Evolutionary conservation across 2,888 invertebrate species (phyloP), one percentile per base, ranked within the genome.

Genomic region (Clistopyga incitator): DNA sequence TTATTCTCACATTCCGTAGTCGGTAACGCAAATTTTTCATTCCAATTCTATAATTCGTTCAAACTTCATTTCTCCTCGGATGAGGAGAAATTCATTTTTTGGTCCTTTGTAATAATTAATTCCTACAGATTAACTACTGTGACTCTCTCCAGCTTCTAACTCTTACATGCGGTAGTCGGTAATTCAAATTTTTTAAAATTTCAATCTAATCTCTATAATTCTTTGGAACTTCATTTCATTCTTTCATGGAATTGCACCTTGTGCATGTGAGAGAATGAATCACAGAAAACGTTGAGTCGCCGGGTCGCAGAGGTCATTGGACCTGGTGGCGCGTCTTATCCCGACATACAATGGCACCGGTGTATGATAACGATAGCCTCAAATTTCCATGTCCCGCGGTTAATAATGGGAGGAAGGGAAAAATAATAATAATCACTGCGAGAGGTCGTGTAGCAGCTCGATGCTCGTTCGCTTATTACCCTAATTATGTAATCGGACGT

Each of bases 401-500:
- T 3, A 42, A 50, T 71, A 34, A 52, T 6, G n/a, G 54, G 20
- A 45, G 64, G 13, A 45, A 20, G 45, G n/a, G 29, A 64, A 34
- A 64, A 34, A 23, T n/a, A 25, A 61, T 20, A 67, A 18, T 11
- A 59, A 56, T 59, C 29, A 34, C 45, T 56, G 77, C 67, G 65
- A 45, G 70, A 70, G 59, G 38, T 54, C 34, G 54, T 52, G 81
- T 59, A 15, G 52, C 18, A n/a, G 11, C 20, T 64, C 82, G 84
- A 87, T 86, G 78, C 82, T 87, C 85, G 84, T 86, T 84, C 81
- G 81, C 88, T 86, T 86, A 82, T 88, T 87, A 86, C 85, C 81
- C 84, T 85, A 86, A 88, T 87, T 87, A 87, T 87, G 85, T 87
- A 88, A 89, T 88, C 87, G 87, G 81, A 72, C 78, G 72, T 29